Evolutionary conservation across 2,797 vertebrate genomes (phyloP).

Genomic region (Acridotheres tristis): DNA sequence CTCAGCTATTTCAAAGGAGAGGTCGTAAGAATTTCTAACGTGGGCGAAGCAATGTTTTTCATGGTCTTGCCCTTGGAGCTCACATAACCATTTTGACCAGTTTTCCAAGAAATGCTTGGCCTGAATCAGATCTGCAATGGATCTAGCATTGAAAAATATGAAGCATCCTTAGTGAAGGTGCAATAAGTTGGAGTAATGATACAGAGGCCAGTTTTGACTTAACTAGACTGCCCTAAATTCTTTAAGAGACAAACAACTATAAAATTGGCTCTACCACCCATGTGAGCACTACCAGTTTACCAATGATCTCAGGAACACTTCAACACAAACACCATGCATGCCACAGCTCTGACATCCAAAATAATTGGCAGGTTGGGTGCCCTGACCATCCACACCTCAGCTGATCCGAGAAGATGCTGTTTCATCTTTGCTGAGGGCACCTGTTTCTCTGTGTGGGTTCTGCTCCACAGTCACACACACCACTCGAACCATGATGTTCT

Average conservation of each 20-base stretch:
- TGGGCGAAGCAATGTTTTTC: fast-evolving
- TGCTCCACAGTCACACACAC: neutral
- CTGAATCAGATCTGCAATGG: neutral
- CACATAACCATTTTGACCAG: neutral
- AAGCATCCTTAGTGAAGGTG: neutral
- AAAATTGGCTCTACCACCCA: neutral
- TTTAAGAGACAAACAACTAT: neutral
- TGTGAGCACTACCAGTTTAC: neutral
- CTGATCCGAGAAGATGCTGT: neutral
- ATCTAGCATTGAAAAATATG: neutral
- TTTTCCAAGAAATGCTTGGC: neutral
- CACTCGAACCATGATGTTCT: neutral
- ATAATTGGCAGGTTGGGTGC: neutral
- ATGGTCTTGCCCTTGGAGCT: neutral
- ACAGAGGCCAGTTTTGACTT: neutral
- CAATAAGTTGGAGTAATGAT: neutral
- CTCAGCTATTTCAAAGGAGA: neutral
- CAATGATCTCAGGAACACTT: neutral
- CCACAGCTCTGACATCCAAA: neutral
- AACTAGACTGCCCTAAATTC: neutral
- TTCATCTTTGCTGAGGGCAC: neutral
- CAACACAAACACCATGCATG: neutral
- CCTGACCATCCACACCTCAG: neutral
- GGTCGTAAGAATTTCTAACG: neutral
- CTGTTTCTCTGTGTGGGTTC: neutral